These are phyloP conservation scores for Tenebrosternarchus preto DNA, from an alignment of 2,113 vertebrate species.

Conservation along the genomic window DNA sequence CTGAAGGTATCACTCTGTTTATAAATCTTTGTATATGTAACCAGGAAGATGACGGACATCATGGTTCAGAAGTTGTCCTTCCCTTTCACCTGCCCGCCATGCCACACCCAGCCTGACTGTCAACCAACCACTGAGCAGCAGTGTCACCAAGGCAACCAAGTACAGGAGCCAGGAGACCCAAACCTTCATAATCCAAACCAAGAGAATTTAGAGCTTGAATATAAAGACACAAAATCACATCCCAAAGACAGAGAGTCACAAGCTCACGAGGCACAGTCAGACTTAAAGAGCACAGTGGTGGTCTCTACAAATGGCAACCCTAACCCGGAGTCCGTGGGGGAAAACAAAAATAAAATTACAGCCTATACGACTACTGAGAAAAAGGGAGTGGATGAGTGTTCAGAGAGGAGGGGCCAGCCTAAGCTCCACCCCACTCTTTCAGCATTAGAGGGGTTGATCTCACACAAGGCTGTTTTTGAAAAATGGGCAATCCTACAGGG, in stretches of 20 bases:
- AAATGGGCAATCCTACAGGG: slow-evolving; percentile 59
- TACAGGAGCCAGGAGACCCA: slow-evolving; percentile 39
- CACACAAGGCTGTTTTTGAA: slow-evolving; percentile 54
- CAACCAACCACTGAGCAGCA: slow-evolving; percentile 53
- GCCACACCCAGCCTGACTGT: slow-evolving; percentile 40
- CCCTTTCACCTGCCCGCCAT: slow-evolving; percentile 58
- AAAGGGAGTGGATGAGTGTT: slow-evolving; percentile 16
- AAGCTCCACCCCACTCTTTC: slow-evolving; percentile 24
- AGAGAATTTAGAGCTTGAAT: slow-evolving; percentile 19
- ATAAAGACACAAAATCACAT: slow-evolving; percentile 10
- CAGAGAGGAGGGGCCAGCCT: neutral
- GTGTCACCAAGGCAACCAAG: slow-evolving; percentile 34
- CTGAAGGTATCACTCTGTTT: neutral
- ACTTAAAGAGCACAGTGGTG: neutral
- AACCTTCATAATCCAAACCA: slow-evolving; percentile 18
- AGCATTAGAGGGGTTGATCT: slow-evolving; percentile 29
- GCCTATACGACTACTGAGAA: slow-evolving; percentile 23
- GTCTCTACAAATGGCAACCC: slow-evolving; percentile 2
- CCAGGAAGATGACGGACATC: slow-evolving; percentile 65
- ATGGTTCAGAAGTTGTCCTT: slow-evolving; percentile 70
- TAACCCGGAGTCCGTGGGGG: neutral
- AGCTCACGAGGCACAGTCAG: slow-evolving; percentile 5
- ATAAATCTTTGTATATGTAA: slow-evolving; percentile 7
- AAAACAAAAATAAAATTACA: neutral
- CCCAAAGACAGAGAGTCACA: slow-evolving; percentile 31